phyloP scores from a whole-genome alignment of 1,140 invertebrate species.

The Zophobas morio region DNA sequence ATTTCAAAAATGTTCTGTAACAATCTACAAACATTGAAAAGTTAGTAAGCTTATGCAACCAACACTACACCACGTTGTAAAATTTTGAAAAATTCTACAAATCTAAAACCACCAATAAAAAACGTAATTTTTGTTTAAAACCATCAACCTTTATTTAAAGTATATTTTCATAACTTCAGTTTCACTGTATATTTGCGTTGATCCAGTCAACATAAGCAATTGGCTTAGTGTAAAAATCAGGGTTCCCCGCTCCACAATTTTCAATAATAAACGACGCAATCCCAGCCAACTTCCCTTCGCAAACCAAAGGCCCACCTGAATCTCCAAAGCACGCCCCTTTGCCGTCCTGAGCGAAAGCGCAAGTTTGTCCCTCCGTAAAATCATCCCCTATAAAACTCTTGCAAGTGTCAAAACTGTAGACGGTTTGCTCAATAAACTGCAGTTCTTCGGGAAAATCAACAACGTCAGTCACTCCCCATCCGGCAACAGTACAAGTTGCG shows the following conservation, averaged over 20 bases:
- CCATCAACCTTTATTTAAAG: no score
- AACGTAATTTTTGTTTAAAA: no score
- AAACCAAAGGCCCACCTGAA: constrained; percentile 55
- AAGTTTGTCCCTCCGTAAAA: constrained; percentile 66
- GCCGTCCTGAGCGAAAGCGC: constrained; percentile 72
- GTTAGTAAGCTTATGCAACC: no score
- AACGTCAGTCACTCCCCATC: background rate
- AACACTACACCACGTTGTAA: no score
- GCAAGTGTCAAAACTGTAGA: background rate
- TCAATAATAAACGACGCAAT: constrained; percentile 67
- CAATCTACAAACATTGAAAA: no score
- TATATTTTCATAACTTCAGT: no score
- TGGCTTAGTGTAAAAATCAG: background rate
- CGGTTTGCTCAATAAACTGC: background rate
- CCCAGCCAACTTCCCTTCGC: constrained; percentile 59
- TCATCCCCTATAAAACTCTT: background rate
- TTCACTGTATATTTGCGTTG: background rate
- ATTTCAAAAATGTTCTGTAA: no score
- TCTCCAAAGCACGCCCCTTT: constrained; percentile 72
- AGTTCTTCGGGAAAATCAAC: background rate
- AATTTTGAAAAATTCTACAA: no score
- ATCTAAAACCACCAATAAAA: no score
- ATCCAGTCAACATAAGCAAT: background rate
- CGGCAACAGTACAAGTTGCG: constrained; percentile 2
- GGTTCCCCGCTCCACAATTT: background rate